Conservation (phyloP, 2,797 vertebrate species). For the Pagetopsis macropterus region DNA sequence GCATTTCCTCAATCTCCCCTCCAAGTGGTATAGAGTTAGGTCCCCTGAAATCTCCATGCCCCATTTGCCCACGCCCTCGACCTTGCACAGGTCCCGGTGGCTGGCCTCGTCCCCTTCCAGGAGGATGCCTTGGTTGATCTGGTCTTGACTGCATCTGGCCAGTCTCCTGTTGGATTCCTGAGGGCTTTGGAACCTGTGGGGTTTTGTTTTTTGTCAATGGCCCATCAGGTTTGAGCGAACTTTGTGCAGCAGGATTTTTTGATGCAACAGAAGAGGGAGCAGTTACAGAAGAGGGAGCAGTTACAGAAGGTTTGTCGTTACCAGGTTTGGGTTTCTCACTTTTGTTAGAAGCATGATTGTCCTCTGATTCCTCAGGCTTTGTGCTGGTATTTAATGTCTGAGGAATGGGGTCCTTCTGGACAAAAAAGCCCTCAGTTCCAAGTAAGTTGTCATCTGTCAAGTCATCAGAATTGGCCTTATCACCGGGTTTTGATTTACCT, state of each 20-base stretch:
- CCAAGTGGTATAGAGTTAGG: conserved; percentile 41
- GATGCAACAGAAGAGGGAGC: conserved; percentile 29
- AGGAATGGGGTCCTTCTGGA: conserved; percentile 84
- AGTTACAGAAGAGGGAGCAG: conserved; percentile 14
- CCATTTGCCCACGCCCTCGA: conserved; percentile 72
- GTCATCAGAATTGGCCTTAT: conserved; percentile 51
- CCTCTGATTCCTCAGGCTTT: conserved; percentile 27
- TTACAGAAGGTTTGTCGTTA: conserved; percentile 40
- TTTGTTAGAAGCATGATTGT: conserved; percentile 22
- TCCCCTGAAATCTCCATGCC: conserved; percentile 56
- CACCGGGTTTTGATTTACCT: conserved; percentile 19
- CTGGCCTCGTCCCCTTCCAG: conserved; percentile 76
- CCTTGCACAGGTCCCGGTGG: conserved; percentile 53
- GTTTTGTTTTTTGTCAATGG: conserved; percentile 43
- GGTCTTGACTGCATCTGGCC: conserved; percentile 49
- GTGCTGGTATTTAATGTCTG: conserved; percentile 67
- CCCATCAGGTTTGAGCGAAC: conserved; percentile 51
- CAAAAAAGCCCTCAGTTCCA: conserved; percentile 77
- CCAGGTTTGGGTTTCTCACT: conserved; percentile 43
- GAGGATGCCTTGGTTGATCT: conserved; percentile 53
- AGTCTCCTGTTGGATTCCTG: conserved; percentile 50
- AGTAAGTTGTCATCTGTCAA: conserved; percentile 79
- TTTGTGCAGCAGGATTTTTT: conserved; percentile 48
- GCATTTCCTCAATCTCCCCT: conserved; percentile 77
- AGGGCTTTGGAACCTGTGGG: conserved; percentile 39